Evolutionary conservation across 2,113 vertebrate species (phyloP), one percentile per base, ranked within the genome.

Genomic region (Crotophaga sulcirostris): DNA sequence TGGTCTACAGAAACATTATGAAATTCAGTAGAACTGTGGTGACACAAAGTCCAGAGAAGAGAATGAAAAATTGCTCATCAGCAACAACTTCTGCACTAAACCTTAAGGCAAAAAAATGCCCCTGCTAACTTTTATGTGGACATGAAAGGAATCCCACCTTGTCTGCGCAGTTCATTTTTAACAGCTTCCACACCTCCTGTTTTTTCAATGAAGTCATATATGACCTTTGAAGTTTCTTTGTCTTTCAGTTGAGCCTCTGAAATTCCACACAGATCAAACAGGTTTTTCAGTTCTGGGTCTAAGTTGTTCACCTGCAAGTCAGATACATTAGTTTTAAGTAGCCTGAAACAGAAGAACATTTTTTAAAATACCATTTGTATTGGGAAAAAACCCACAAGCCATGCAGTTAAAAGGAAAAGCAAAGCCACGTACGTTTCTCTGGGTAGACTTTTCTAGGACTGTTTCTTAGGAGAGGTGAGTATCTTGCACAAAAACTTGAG

Each of bases 151-250:
- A 77, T 89, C 98, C 98, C 97, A 99, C 99, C 99, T 98, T 99
- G 99, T 94, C 99, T 98, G 93, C 99, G 98, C 68, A 99, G 97
- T 89, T 99, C 99, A 91, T 99, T 99, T 98, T 99, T 99, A 54
- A 99, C 99, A 15, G 99, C 99, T 98, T 99, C 99, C 78, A 99
- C 99, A 7, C 99, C 99, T 92, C 99, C 99, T 85, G 99, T 99
- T 98, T 99, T 99, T 97, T 99, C 99, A 90, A 99, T 99, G 97
- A 99, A 99, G 98, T 99, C 99, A 96, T 99, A 99, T 97, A 99
- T 99, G 97, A 99, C 99, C 98, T 99, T 99, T 73, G 99, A 99
- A 21, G 99, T 99, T 98, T 99, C 99, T 94, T 99, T 98, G 98
- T 99, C 99, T 98, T 99, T 99, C 72, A 99, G 98, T 24, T 99